Evolutionary conservation across 2,113 vertebrate species (phyloP).

Genomic region (Daubentonia madagascariensis): DNA sequence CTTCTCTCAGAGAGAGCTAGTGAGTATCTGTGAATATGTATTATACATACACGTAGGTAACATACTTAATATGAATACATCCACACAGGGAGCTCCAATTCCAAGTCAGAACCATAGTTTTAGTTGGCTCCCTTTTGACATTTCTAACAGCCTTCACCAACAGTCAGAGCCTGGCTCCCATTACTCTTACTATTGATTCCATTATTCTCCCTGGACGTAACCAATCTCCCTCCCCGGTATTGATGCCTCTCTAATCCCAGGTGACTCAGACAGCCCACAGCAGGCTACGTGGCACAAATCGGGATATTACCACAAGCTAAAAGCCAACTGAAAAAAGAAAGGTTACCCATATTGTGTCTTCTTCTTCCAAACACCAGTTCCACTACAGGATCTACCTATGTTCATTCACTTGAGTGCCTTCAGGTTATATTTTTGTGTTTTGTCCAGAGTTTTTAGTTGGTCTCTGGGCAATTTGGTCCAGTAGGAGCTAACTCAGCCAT

Average conservation of each 20-base stretch:
- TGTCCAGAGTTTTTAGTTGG: background rate
- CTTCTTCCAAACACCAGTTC: background rate
- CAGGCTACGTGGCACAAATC: background rate
- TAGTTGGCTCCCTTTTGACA: background rate
- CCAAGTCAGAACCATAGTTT: background rate
- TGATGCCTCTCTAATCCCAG: too few species aligned
- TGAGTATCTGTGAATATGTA: background rate
- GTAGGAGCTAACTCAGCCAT: background rate
- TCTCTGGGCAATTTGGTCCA: background rate
- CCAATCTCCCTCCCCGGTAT: background rate
- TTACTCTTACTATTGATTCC: background rate
- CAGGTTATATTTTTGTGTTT: background rate
- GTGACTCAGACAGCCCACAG: background rate
- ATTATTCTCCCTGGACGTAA: background rate
- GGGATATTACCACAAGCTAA: background rate
- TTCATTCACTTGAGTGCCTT: background rate
- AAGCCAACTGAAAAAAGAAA: background rate
- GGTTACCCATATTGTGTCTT: too few species aligned
- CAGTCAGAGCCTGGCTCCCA: background rate
- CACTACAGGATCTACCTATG: accelerated
- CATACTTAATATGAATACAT: background rate
- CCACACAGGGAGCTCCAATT: background rate
- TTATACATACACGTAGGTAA: background rate
- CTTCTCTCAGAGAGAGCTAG: background rate
- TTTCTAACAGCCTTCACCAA: too few species aligned